Percentiles rank a stretch among this genome's conserved stretches.
phyloP scores from a whole-genome alignment of 2,113 vertebrate genomes.

The Mystacornis crossleyi region DNA sequence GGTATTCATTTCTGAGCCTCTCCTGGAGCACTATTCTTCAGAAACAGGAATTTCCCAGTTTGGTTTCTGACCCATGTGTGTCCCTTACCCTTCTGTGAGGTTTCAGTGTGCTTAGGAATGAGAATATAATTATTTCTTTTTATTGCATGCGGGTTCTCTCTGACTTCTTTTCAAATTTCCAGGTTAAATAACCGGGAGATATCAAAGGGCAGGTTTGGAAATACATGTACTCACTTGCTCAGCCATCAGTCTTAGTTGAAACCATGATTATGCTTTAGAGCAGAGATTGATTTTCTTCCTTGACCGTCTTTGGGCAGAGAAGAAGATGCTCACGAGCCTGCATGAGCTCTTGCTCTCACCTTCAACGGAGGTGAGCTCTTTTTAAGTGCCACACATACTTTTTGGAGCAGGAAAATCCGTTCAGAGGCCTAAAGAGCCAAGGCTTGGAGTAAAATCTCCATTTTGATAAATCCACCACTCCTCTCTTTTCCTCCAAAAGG shows the following conservation, averaged over 20 bases:
- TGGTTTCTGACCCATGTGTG: neutral
- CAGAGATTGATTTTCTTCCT: conserved; percentile 46
- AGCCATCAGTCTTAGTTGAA: neutral
- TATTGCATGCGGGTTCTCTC: neutral
- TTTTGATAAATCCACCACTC: conserved; percentile 62
- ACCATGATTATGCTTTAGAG: conserved; percentile 20
- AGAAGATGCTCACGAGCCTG: neutral
- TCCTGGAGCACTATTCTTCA: neutral
- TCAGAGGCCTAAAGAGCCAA: neutral
- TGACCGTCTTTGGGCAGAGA: neutral
- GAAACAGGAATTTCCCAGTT: neutral
- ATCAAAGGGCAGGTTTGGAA: conserved; percentile 31
- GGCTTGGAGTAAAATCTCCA: conserved; percentile 40
- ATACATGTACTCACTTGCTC: neutral
- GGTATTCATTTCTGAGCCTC: neutral
- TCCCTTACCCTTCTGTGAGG: neutral
- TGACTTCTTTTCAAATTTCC: neutral
- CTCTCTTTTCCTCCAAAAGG: conserved; percentile 29
- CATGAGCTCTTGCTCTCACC: neutral
- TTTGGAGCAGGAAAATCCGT: conserved; percentile 20
- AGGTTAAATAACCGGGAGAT: conserved; percentile 13
- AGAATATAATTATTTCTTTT: conserved; percentile 36
- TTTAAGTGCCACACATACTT: neutral
- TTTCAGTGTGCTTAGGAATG: neutral
- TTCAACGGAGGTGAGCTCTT: neutral